Evolutionary conservation across 2,797 vertebrate species (phyloP), one percentile per base, ranked within the genome.

Genomic region (Tadarida brasiliensis): DNA sequence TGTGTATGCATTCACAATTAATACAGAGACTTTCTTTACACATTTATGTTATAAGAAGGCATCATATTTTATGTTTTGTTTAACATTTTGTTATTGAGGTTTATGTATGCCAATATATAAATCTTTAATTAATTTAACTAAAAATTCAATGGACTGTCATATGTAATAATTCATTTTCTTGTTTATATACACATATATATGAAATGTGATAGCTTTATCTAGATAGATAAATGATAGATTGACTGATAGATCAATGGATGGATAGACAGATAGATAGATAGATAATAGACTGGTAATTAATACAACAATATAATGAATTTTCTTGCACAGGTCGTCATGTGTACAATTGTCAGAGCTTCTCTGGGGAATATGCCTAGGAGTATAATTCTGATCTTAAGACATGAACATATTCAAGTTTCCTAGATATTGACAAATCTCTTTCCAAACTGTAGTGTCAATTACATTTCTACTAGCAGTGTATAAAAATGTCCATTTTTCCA

Each of bases 51-150:
- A 67, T 67, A 77, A 91, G 63, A 65, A 57, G 49, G 3, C 56
- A 70, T 82, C 2, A 19, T 33, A 11, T 57, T 92, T 22, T 78
- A 70, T 63, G 15, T 56, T n/a, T 39, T 51, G 1, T 78, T 65
- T 39, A 85, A 67, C 8, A 51, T 56, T 87, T 90, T 71, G 26
- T 17, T 87, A 91, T 73, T 83, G 22, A 91, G 6, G 5, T 71
- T 90, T 87, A 80, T 33, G 19, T 14, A 80, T 70, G n/a, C 0
- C 47, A 24, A 35, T 76, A 24, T 83, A 80, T 35, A 51, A 57
- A 61, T 59, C n/a, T 39, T 90, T 68, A 87, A 78, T 59, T 93
- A 5, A 59, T 70, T 90, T 57, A 87, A 83, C 14, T 82, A 61
- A 76, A 63, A 54, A 70, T 47, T 12, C 39, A 94, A 5, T 17